Evolutionary conservation across 2,888 invertebrate genomes (phyloP).

Genomic region (Cloeon dipterum): DNA sequence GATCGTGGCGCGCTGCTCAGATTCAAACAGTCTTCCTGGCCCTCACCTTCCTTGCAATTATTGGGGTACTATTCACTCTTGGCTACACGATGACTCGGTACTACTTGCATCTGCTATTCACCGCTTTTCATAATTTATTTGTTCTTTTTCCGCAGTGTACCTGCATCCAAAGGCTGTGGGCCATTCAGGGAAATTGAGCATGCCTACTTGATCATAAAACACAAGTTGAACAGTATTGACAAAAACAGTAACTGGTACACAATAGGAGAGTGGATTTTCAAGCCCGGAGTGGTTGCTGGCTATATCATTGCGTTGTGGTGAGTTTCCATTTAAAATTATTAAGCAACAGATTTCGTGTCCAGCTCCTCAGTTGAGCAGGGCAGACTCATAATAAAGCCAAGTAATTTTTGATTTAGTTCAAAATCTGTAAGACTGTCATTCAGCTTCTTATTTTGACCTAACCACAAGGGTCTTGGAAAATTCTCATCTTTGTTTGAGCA

Average conservation of each 20-base stretch:
- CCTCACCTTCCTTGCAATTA: slow-evolving; percentile 37
- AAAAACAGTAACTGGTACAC: slow-evolving; percentile 21
- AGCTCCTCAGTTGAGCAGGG: background rate
- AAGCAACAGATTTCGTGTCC: background rate
- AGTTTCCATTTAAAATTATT: slow-evolving; percentile 7
- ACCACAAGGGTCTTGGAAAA: too few relatives aligned
- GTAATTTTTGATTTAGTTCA: too few relatives aligned
- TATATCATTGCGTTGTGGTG: slow-evolving; percentile 35
- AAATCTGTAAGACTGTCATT: slow-evolving; percentile 3
- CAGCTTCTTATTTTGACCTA: slow-evolving; percentile 1
- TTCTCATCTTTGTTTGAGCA: too few relatives aligned
- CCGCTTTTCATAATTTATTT: background rate
- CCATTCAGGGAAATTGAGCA: slow-evolving; percentile 31
- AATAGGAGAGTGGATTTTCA: slow-evolving; percentile 23
- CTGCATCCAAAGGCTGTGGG: slow-evolving; percentile 30
- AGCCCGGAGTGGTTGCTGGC: slow-evolving; percentile 35
- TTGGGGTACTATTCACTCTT: slow-evolving; percentile 30
- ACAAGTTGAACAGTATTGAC: slow-evolving; percentile 26
- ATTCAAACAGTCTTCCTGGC: slow-evolving; percentile 51
- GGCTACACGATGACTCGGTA: slow-evolving; percentile 42
- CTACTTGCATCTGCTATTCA: background rate
- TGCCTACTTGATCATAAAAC: slow-evolving; percentile 32
- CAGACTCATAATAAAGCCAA: background rate
- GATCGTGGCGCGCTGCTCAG: slow-evolving; percentile 44
- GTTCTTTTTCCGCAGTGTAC: slow-evolving; percentile 18